Evolutionary conservation across 1,140 invertebrate genomes (phyloP), one percentile per base, ranked within the genome.

Genomic region (Polypedilum pembai): DNA sequence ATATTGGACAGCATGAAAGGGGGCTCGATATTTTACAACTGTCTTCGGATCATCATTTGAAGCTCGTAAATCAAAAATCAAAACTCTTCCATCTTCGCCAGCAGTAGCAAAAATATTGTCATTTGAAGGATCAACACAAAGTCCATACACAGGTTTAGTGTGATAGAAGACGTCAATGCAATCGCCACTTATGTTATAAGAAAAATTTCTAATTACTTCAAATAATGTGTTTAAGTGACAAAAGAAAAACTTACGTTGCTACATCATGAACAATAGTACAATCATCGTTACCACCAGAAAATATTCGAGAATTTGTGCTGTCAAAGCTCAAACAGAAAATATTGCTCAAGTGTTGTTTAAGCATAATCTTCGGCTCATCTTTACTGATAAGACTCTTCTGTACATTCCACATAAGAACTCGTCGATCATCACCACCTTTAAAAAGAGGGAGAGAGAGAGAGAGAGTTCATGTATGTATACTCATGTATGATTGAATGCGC

Each of bases 271-370:
- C 87, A 75, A 94, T 91, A 65, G 96, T 94, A 85, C 94, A 89
- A 80, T 96, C 93, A 85, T 98, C 95, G 85, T 97, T 97, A 73
- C 94, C 95, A 75, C 93, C 95, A 41, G 95, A 98, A 82, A 94
- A 94, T 77, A 97, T 88, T 81, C 90, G 91, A 24, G 87, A 85
- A 79, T 93, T 94, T 63, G 86, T 85, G 76, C 85, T 88, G 77
- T 95, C 92, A 78, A 96, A 94, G 33, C 89, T 92, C 8, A 98
- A 85, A 79, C 94, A 95, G 82, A 98, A 98, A 76, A 98, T 95
- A 82, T 98, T 98, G 79, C 94, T 96, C 75, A 88, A 87, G 80
- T 98, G 95, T 77, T 92, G 87, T 12, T 88, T 89, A 80, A 89
- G 88, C 93, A 97, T 95, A 0, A 84, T 81, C 15, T 83, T 82